phyloP scores from a whole-genome alignment of 2,888 invertebrate species.

The Xestia ashworthii region DNA sequence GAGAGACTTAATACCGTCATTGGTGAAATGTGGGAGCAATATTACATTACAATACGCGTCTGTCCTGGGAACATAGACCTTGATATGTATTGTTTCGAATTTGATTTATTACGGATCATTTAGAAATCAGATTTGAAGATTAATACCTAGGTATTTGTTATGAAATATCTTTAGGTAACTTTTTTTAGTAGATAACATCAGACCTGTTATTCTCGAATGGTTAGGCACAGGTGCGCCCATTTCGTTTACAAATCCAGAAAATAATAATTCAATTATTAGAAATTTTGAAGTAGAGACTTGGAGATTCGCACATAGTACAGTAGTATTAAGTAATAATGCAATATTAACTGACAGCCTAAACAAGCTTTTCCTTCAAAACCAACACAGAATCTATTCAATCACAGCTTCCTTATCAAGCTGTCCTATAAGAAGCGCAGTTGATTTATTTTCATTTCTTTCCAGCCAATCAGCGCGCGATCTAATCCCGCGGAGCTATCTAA shows the following conservation, averaged over 20 bases:
- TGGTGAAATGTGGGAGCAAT: slow-evolving; percentile 1
- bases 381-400: slow-evolving; percentile 17
- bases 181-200: not conserved
- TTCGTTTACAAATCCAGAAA: not conserved
- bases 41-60: slow-evolving; percentile 7
- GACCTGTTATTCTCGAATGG: not conserved
- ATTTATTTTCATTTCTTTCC: slow-evolving; percentile 41
- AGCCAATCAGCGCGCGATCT: slow-evolving; percentile 51
- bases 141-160: not conserved
- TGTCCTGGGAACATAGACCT: not conserved
- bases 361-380: not conserved
- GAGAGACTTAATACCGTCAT: not conserved
- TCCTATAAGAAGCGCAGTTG: slow-evolving; percentile 28
- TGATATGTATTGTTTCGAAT: not conserved
- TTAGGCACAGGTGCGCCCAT: not conserved
- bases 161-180: not conserved
- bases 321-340: not conserved
- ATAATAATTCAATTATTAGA: not conserved
- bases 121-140: not conserved
- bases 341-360: not conserved
- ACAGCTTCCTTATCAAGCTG: slow-evolving; percentile 11
- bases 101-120: not conserved
- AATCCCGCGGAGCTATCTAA: slow-evolving; percentile 54
- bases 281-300: not conserved
- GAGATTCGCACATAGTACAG: no score